A percentile compares a stretch with the other conserved stretches of the same genome.
These are phyloP conservation scores for Lepidurus couesii DNA, from an alignment of 1,140 invertebrate genomes.

Conservation along the genomic window DNA sequence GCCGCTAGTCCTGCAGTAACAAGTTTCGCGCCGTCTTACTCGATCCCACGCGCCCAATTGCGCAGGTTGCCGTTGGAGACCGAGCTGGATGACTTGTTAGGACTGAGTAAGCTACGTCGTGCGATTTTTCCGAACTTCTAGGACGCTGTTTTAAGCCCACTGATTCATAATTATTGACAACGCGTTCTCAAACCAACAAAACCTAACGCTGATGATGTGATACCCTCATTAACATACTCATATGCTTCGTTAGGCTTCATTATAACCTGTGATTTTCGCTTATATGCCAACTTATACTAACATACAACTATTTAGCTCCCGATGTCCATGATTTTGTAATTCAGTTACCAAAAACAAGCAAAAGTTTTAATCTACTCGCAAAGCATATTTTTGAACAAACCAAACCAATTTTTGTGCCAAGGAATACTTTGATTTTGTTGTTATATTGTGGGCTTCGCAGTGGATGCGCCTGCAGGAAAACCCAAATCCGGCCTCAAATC, in stretches of 20 bases:
- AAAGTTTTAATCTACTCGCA: not conserved
- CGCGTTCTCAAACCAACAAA: no score
- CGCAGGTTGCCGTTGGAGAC: not conserved
- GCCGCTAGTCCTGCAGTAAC: not conserved
- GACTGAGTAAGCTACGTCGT: constrained; percentile 18
- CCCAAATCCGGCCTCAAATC: not conserved
- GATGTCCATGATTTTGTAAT: not conserved
- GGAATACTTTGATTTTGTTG: not conserved
- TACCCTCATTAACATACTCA: no score
- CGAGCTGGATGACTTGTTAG: not conserved
- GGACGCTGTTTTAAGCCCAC: not conserved
- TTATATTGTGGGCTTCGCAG: constrained; percentile 18
- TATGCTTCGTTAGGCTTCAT: not conserved
- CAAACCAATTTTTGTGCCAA: not conserved
- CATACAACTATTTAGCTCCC: not conserved
- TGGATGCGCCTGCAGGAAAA: constrained; percentile 17
- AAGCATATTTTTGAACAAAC: not conserved
- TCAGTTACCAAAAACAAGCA: not conserved
- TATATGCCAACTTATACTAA: not conserved
- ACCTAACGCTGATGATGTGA: no score
- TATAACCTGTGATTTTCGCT: constrained; percentile 7
- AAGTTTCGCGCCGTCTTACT: not conserved
- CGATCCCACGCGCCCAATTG: not conserved
- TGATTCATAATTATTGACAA: not conserved
- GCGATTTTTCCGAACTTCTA: constrained; percentile 15